Base-by-base conservation (phyloP, 2,113 vertebrate genomes). In the Mobula hypostoma region DNA sequence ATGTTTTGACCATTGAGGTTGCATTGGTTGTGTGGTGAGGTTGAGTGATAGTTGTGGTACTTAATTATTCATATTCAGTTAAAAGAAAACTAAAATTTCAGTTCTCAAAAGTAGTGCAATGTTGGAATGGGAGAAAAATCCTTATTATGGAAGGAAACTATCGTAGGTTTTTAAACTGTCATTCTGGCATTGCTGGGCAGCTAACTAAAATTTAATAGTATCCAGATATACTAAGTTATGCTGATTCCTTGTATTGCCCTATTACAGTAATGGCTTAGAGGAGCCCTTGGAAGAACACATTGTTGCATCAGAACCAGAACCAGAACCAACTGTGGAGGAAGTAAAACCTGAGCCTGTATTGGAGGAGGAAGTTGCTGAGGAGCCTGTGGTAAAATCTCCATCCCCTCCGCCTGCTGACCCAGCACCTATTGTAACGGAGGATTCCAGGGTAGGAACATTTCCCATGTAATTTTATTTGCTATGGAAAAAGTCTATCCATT, bases 241-340 rank as follows among this genome's bases (percentile, higher is more conserved):
- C 56, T 94, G 40, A 80, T 27, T 94, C 17, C 56, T 80, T 32
- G 17, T 40, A 32, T 6, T 66, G 29, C 80, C 94, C 29, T 15
- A 63, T 95, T 95, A 1, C 76, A 99, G 98, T 94, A 97, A 98
- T 83, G 98, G 99, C 94, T 97, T 98, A 7, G 96, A 97, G 40
- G 97, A 96, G 56, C 97, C 97, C 0, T 96, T 97, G 2, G 98
- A 98, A 8, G 98, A 99, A 63, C 97, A 98, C 0, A 96, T 96
- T 85, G 96, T 94, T 58, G 94, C 94, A 94, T 96, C 94, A 0
- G 98, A 98, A 94, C 96, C 97, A 11, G 98, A 98, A 77, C 96
- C 96, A 0, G 98, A 99, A 90, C 97, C 96, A 4, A 94, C 90
- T 0, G 94, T 7, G 0, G 94, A 94, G 61, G 97, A 97, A 94